Base-by-base conservation (phyloP, 2,797 vertebrate species). In the Hemibagrus guttatus region DNA sequence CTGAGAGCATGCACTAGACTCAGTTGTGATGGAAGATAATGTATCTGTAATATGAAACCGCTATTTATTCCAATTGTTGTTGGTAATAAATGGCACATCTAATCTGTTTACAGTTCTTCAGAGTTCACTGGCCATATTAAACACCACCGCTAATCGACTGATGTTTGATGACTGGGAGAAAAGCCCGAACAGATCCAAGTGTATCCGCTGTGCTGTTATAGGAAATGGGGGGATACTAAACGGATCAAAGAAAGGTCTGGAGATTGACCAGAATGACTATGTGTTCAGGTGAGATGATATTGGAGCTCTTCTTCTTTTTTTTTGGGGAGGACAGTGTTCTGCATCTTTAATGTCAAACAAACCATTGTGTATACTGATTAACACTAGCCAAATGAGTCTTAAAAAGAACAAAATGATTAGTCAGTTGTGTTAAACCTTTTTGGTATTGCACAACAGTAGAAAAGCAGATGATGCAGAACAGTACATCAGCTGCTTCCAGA, bases 171-270 rank as follows among this genome's bases (percentile, higher is more conserved):
- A 95, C 93, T 96, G 96, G 95, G 87, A 87, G 16, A 12, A 1
- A 0, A 91, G 81, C 9, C 0, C 87, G 2, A 90, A 82, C 0
- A 2, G 42, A 0, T 90, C 93, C 0, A 9, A 21, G 46, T 97
- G 96, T 21, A 91, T 92, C 84, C 93, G 89, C 76, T 97, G 96
- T 61, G 96, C 96, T 0, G 96, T 96, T 81, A 93, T 97, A 23
- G 96, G 96, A 2, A 97, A 96, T 8, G 96, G 96, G 0, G 96
- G 96, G 1, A 96, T 97, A 5, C 93, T 97, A 83, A 95, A 93
- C 1, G 91, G 89, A 2, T 96, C 96, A 0, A 68, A 86, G 31
- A 94, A 92, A 88, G 96, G 96, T 19, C 17, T 12, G 9, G 95
- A 96, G 91, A 97, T 97, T 2, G 95, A 97, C 88, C 0, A 83